Evolutionary conservation across 2,888 invertebrate species (phyloP).

Genomic region (Crocallis elinguaria): DNA sequence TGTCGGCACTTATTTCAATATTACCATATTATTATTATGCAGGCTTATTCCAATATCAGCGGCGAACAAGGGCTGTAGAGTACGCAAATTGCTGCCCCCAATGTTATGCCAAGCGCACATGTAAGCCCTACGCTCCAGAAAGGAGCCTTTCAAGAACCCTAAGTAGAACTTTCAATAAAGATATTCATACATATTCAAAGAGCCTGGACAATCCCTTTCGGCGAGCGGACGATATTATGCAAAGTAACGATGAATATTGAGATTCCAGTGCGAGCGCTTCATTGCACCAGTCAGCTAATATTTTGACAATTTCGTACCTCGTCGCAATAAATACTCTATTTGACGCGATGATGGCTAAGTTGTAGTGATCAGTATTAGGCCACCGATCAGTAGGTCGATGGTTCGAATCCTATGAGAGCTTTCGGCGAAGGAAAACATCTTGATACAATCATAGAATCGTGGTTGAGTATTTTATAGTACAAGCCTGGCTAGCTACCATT

Average conservation of each 20-base stretch:
- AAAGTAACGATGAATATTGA: conserved; percentile 19
- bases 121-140: conserved; percentile 8
- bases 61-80: conserved; percentile 3
- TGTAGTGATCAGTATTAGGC: too few relatives aligned
- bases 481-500: too few relatives aligned
- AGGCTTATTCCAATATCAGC: conserved; percentile 4
- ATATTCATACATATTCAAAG: conserved; percentile 28
- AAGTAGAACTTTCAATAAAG: conserved; percentile 28
- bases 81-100: conserved; percentile 12
- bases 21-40: conserved; percentile 3
- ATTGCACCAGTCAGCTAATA: background rate
- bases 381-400: too few relatives aligned
- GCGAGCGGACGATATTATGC: conserved; percentile 13
- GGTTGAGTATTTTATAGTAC: too few relatives aligned
- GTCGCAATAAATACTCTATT: background rate
- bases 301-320: background rate
- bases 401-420: too few relatives aligned
- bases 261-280: background rate
- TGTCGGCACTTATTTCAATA: background rate
- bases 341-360: too few relatives aligned
- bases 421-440: too few relatives aligned
- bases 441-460: too few relatives aligned
- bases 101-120: background rate
- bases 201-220: conserved; percentile 27
- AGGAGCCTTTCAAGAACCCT: conserved; percentile 16